Base-by-base conservation (phyloP, 2,797 vertebrate genomes). In the Periparus ater region DNA sequence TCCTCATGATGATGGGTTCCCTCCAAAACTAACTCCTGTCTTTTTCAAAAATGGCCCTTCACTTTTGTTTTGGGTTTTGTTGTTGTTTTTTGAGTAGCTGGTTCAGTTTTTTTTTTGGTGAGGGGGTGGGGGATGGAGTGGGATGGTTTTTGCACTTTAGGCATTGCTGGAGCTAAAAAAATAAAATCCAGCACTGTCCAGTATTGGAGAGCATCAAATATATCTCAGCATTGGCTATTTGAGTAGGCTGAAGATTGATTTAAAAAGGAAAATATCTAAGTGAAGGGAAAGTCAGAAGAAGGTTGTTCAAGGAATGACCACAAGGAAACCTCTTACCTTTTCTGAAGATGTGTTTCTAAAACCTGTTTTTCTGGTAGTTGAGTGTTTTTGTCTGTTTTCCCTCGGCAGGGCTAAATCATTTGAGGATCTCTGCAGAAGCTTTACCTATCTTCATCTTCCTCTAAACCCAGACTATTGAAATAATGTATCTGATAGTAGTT, bases 241-340 rank as follows among this genome's bases (percentile, higher is more conserved):
- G 25, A 62, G 30, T 26, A 71, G 50, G 15, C 9, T 89, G 58
- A 47, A 54, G 38, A 77, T 72, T 32, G 13, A 27, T 80, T 89
- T 89, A 44, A 57, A 93, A 67, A 85, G 38, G 16, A 53, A 34
- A 89, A 72, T 50, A 83, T 89, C 22, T 61, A 60, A 77, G 75
- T 57, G 38, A 84, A 72, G 11, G 38, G 29, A 42, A 89, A 47
- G 42, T 38, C 48, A 74, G 54, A 32, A 86, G 30, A 36, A 22
- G 20, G 27, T 40, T 0, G 0, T 85, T 92, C 38, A 60, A 75
- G 54, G 75, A 68, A 54, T 30, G 22, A 74, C 32, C 45, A 36
- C 22, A 67, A 85, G 9, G 38, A 80, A 76, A 82, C 22, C 17
- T 90, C 34, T 63, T 78, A 53, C 17, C 18, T 85, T 89, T 68